Evolutionary conservation across 2,113 vertebrate genomes (phyloP), one percentile per base, ranked within the genome.

Genomic region (Pedetes capensis): DNA sequence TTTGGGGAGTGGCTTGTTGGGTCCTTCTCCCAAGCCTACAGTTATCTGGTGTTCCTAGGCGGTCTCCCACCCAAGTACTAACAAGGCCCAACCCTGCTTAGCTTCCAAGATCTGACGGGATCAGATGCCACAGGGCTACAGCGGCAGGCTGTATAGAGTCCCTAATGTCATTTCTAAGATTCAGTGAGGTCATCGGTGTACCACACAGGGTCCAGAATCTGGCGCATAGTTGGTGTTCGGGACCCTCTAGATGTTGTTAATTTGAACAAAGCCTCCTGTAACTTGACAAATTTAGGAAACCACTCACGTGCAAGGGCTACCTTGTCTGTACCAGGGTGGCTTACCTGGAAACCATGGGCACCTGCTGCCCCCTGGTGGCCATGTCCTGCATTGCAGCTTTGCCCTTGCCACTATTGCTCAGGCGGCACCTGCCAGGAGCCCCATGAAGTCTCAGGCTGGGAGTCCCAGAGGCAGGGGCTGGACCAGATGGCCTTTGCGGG

Each of bases 291-390:
- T 63, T 81, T 79, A 68, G 68, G 44, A 61, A 91, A 55, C 59
- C 44, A 11, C 76, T 71, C 53, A 34, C 44, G 0, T 12, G 42
- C 20, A 32, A 57, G 34, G 44, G 82, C 55, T 29, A 4, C 61
- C 81, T 76, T 18, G 34, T 29, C 57, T 1, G 14, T 17, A 5
- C 17, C 3, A 39, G 59, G 9, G 27, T 44, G 6, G 18, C n/a
- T 61, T 49, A 37, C 51, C 80, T 71, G 71, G 42, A 55, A 75
- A 74, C 87, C 4, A 17, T 88, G 80, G 37, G 27, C 47, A 87
- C 80, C 96, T 97, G 94, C 98, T 98, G 98, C 98, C 98, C 95
- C 97, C 98, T 98, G 68, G 96, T 97, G 98, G 97, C 53, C 57
- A 1, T 10, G n/a, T 3, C 29, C 0, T 72, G 29, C 83, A 37